Conservation (phyloP, 2,113 vertebrate species). For the Marmota monax region DNA sequence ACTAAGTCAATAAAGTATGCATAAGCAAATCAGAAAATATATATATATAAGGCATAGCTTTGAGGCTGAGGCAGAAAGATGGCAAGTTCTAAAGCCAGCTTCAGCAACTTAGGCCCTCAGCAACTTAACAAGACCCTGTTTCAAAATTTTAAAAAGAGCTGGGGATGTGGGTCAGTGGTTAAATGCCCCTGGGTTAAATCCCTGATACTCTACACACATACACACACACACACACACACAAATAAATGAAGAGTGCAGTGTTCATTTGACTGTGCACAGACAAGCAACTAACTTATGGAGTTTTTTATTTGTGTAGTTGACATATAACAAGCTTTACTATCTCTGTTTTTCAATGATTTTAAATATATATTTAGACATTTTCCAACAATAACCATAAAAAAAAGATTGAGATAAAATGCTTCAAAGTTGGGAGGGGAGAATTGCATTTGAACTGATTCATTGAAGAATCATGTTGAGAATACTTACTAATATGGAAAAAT, state of each 20-base stretch:
- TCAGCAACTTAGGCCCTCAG: no score
- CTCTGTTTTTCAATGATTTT: slow-evolving; percentile 21
- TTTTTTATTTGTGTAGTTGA: neutral
- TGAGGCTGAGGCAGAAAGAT: no score
- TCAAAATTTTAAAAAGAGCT: no score
- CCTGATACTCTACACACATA: no score
- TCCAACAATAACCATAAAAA: slow-evolving; percentile 20
- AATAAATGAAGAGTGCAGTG: no score
- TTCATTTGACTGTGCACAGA: neutral
- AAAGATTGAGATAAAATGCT: slow-evolving; percentile 53
- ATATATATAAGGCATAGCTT: neutral
- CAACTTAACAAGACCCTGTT: no score
- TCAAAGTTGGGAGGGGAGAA: neutral
- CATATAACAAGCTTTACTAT: slow-evolving; percentile 7
- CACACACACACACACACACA: no score
- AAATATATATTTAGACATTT: neutral
- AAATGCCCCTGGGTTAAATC: no score
- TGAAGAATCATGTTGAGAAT: slow-evolving; percentile 49
- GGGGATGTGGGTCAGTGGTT: no score
- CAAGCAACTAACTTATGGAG: neutral
- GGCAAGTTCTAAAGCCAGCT: no score
- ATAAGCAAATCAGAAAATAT: neutral
- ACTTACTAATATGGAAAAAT: slow-evolving; percentile 13
- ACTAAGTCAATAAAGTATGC: slow-evolving; percentile 10
- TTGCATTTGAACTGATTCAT: slow-evolving; percentile 52